Evolutionary conservation across 2,113 vertebrate genomes (phyloP), one percentile per base, ranked within the genome.

Genomic region (Cariama cristata): DNA sequence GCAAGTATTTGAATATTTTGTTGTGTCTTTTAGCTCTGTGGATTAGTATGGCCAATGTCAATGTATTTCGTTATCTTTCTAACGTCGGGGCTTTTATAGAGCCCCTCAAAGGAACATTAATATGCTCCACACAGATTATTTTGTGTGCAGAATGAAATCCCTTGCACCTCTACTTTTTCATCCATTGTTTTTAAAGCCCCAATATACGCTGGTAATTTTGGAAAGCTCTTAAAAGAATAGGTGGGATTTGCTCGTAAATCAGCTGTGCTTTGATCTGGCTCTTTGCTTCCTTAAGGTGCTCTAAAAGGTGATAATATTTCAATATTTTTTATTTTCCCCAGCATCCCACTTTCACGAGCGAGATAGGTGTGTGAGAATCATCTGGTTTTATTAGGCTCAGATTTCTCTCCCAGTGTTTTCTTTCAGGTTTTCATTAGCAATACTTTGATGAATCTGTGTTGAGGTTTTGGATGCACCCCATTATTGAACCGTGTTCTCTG

Each of bases 51-150:
- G 79, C 75, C 79, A 71, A 59, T 95, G 92, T 86, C 76, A 91
- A 28, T 84, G 10, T 33, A 44, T 84, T 82, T 93, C 52, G 84
- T 94, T 97, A 82, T 91, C 92, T 95, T 27, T 75, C 38, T 74
- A 47, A 71, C 3, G 0, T 84, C 49, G 68, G 63, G 83, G 44
- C 76, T 96, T 95, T 95, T 84, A 52, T 21, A 90, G 95, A 95
- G 79, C 68, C 82, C 88, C 88, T 93, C 88, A 80, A 95, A 97
- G 94, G 71, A 95, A 88, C 52, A 28, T 60, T 91, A 84, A 91
- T 80, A 44, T 91, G 52, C 75, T 95, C 47, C 50, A 9, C 59
- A 80, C 44, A 44, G 89, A 90, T 92, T 90, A 80, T 62, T 88
- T 97, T 90, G 74, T 81, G 69, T 90, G 92, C 64, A 47, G 82